Evolutionary conservation across 2,888 invertebrate genomes (phyloP), one percentile per base, ranked within the genome.

Genomic region (Drosophila prolongata): DNA sequence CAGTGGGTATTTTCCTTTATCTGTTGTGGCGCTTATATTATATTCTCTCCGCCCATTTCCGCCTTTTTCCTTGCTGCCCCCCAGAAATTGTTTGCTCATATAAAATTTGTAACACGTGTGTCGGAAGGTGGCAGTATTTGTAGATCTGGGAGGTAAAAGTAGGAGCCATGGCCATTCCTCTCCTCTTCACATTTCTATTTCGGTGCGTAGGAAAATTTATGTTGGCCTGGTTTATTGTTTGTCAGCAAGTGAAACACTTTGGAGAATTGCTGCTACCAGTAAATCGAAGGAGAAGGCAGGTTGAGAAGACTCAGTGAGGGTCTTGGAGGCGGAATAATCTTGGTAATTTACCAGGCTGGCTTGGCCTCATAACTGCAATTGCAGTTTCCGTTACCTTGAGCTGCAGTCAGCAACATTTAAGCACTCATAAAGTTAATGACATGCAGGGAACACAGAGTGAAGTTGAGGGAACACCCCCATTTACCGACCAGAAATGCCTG

Each of bases 81-180:
- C 47, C 47, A 6, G 55, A 76, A 79, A 81, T 78, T 78, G 75
- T 85, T 75, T 72, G 76, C 89, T 86, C 89, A 84, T 89, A 86
- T 89, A 75, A 84, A 86, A 86, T 86, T 86, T 86, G 86, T 90
- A 90, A 79, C 86, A 86, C 90, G 90, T 86, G 86, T 90, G 89
- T 76, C 59, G 69, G 60, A 62, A 69, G 60, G 56, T 57, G 46
- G 55, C 53, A 19, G 42, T 10, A 30, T 16, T 13, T 10, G 34
- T 16, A 16, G 49, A 35, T 35, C 34, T 16, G 49, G 35, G 34
- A 11, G 49, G 3, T 24, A 11, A 24, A 24, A 35, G 58, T 10
- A 30, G 46, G 46, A 46, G 27, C 46, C 24, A n/a, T 44, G 19
- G 13, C 44, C 6, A 47, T 30, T 9, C 27, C 46, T 43, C 46